phyloP scores from a whole-genome alignment of 2,113 vertebrate genomes.

The Malaclemys terrapin region DNA sequence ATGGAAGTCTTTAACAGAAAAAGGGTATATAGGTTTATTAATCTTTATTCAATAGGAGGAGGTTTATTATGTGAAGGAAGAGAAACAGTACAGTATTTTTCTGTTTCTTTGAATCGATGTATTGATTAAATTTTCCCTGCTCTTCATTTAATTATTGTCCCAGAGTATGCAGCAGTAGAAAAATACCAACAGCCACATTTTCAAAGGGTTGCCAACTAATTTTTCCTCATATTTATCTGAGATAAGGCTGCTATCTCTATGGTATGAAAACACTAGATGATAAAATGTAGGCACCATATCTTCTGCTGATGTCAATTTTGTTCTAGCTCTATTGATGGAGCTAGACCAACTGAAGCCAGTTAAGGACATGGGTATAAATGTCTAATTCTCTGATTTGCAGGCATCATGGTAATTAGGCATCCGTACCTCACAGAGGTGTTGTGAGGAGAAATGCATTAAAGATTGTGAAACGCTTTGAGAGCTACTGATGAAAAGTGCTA shows the following conservation, averaged over 20 bases:
- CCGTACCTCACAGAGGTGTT: not conserved
- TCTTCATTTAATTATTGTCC: not conserved
- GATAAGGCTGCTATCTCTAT: not conserved
- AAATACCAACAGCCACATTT: not conserved
- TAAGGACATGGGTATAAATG: not conserved
- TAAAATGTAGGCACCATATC: not conserved
- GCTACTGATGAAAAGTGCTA: not conserved
- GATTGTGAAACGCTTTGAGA: not conserved
- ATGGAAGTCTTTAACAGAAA: not conserved
- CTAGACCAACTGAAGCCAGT: not conserved
- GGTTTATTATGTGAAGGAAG: constrained; percentile 38
- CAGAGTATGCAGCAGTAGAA: not conserved
- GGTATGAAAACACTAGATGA: not conserved
- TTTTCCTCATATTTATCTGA: not conserved
- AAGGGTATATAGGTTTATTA: not conserved
- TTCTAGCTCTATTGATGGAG: not conserved
- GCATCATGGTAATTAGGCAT: not conserved
- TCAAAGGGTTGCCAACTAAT: not conserved
- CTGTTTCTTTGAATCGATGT: not conserved
- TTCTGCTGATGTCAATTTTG: not conserved
- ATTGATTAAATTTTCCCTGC: not conserved
- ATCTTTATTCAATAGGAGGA: not conserved
- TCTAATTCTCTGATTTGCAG: not conserved
- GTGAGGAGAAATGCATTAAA: not conserved
- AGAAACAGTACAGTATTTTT: constrained; percentile 22